Evolutionary conservation across 1,140 invertebrate genomes (phyloP).

Genomic region (Platyura marginata): DNA sequence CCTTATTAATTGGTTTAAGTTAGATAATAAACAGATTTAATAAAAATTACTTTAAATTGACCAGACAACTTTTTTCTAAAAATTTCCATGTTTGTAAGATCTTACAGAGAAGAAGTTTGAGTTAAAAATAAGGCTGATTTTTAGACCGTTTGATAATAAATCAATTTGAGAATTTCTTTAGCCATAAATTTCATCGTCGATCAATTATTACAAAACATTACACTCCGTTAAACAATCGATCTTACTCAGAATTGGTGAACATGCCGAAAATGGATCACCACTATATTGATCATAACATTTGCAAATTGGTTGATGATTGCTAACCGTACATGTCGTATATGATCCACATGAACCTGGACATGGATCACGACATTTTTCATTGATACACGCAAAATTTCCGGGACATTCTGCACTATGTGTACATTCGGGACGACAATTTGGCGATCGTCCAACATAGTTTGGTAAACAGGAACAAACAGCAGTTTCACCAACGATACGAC

Average conservation of each 20-base stretch:
- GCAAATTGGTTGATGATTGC: constrained; percentile 58
- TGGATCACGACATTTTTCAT: constrained; percentile 54
- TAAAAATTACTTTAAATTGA: too few relatives aligned
- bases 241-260: constrained; percentile 26
- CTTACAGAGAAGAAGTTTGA: too few relatives aligned
- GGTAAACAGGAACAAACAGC: constrained; percentile 53
- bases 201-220: constrained; percentile 52
- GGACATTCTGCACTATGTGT: constrained; percentile 55
- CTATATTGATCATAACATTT: constrained; percentile 48
- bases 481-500: constrained; percentile 43
- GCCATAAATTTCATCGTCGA: constrained; percentile 34
- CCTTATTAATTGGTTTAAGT: too few relatives aligned
- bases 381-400: constrained; percentile 50
- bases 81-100: too few relatives aligned
- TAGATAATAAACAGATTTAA: too few relatives aligned
- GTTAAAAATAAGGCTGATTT: too few relatives aligned
- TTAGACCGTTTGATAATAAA: too few relatives aligned
- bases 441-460: constrained; percentile 51
- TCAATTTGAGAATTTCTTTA: too few relatives aligned
- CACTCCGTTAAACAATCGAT: constrained; percentile 35
- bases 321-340: constrained; percentile 44
- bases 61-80: too few relatives aligned
- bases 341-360: constrained; percentile 55
- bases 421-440: constrained; percentile 62
- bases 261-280: constrained; percentile 57